Evolutionary conservation across 37 sponge, comb jelly and placozoan species (phyloP), one percentile per base, ranked within the genome.

Genomic region (Mnemiopsis leidyi): DNA sequence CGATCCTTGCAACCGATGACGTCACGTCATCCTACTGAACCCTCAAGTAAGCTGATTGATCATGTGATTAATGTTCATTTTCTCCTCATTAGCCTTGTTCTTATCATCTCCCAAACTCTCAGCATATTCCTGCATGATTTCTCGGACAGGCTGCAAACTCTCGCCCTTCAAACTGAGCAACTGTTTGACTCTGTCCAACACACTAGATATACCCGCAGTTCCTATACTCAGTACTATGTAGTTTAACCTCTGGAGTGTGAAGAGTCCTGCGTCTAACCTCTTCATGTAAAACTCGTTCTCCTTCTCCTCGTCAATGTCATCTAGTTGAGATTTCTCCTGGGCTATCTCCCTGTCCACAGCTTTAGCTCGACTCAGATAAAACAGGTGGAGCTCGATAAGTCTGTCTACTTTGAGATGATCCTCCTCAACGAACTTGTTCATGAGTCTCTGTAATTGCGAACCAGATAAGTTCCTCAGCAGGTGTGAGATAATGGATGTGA

Each of bases 361-460:
- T 9, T 75, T 33, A 23, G 95, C 96, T n/a, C 93, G 79, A 2
- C 92, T 76, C 32, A 83, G 93, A 90, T 99, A 99, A 34, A 94
- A 94, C 69, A 96, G 95, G 69, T 97, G 97, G 1, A 99, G 94
- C 92, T 99, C 99, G 38, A 99, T 69, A 37, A 99, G 94, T 40
- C 99, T 94, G 39, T 99, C 99, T 29, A 94, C 96, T 76, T 99
- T 99, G 71, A 96, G 97, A 38, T 92, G 83, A 93, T 99, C 97
- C 69, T 96, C 96, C 93, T 99, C 99, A 23, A 96, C 36, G 69
- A 99, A 99, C 94, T 99, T 99, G 26, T 93, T 93, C 39, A 96
- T 38, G 68, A 99, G 69, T 29, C 94, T 34, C 76, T 68, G 69
- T 0, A 39, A 40, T 29, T 69, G 71, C 24, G 76, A 38, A 0